These are phyloP conservation scores for honey bee (Apis mellifera) DNA, from an alignment of 1,140 invertebrate species.

Conservation along the genomic window Amel_HAv3.1 CM009940.2:8821001-8821500, in stretches of 20 bases:
- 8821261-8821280: conserved; percentile 32
- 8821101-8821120: not conserved
- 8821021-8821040: not conserved
- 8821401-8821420: conserved; percentile 79
- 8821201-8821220: conserved; percentile 51
- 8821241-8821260: conserved; percentile 59
- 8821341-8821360: conserved; percentile 69
- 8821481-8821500: conserved; percentile 17
- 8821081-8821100: not conserved
- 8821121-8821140: too few species aligned
- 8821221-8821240: conserved; percentile 60
- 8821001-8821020: not conserved
- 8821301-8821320: conserved; percentile 79
- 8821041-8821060: too few species aligned
- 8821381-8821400: conserved; percentile 76
- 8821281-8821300: conserved; percentile 78
- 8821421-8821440: conserved; percentile 80
- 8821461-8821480: conserved; percentile 51
- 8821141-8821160: not conserved
- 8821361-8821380: conserved; percentile 73
- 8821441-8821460: conserved; percentile 52
- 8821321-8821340: conserved; percentile 77
- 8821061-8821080: not conserved
- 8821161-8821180: not conserved
- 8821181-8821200: not conserved